Base-by-base conservation (phyloP, 2,888 invertebrate genomes). In the Cryptosula pallasiana region DNA sequence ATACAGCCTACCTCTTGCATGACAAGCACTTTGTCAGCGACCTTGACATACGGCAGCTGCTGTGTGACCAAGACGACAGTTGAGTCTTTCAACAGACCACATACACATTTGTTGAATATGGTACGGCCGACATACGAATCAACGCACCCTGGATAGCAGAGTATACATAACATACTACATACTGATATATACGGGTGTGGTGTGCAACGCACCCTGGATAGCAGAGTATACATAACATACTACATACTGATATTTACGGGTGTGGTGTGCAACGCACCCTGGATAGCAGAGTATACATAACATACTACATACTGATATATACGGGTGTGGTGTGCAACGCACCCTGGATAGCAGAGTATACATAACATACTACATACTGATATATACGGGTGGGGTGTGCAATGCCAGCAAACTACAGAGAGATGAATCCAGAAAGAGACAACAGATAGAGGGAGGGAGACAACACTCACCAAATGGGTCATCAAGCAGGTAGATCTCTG, bases 401-500 rank as follows among this genome's bases (percentile, higher is more conserved):
- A n/a, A n/a, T n/a, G n/a, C n/a, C n/a, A n/a, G n/a, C n/a, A n/a
- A n/a, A n/a, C n/a, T n/a, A 45, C 45, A 45, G 20, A 20, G 45
- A 45, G 9, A 45, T 13, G 45, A 13, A 45, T 45, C 9, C 9
- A 13, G 20, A 20, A 45, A 45, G 45, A 20, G 45, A 20, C 45
- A 45, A 45, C 45, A 45, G 45, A 13, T 45, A 45, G 45, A 45
- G 45, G 20, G 9, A 13, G 45, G 9, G 20, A 9, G 9, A n/a
- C 16, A 55, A n/a, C n/a, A 32, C 63, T 36, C 73, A 69, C 72
- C 73, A 69, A 79, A 74, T 63, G 77, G 77, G 63, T 78, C 78
- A 72, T 79, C 79, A 32, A 79, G 75, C 16, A 79, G 76, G 72
- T 76, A 78, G 36, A 76, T 76, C 54, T 79, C 78, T 35, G 75